A percentile compares a stretch with the other conserved stretches of the same genome.
Evolutionary conservation across 2,888 invertebrate genomes (phyloP).

Genomic region (Operophtera brumata): DNA sequence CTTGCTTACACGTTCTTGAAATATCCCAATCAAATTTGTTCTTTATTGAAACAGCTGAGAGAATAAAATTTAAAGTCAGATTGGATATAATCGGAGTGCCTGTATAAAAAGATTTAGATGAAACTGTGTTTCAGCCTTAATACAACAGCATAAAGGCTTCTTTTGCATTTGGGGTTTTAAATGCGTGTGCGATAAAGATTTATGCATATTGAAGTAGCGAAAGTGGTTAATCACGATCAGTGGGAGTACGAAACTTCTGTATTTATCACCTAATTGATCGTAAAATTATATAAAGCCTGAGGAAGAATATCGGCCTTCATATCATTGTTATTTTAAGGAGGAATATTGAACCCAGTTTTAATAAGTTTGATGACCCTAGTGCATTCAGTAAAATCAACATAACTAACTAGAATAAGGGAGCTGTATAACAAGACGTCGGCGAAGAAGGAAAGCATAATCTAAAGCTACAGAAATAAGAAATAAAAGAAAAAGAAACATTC

Average conservation of each 20-base stretch:
- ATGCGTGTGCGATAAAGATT: conserved; percentile 18
- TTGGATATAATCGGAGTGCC: conserved; percentile 1
- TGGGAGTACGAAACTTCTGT: conserved; percentile 21
- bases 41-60: conserved; percentile 9
- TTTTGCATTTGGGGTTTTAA: background rate
- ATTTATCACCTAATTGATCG: conserved; percentile 23
- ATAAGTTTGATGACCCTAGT: conserved; percentile 1
- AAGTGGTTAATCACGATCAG: conserved; percentile 25
- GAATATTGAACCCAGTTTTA: conserved; percentile 6
- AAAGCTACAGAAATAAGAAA: too few species aligned
- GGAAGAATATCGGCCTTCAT: background rate
- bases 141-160: background rate
- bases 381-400: background rate
- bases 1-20: conserved; percentile 4
- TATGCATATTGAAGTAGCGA: conserved; percentile 25
- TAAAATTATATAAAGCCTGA: conserved; percentile 8
- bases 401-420: too few species aligned
- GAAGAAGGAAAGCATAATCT: too few species aligned
- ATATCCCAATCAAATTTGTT: conserved; percentile 9
- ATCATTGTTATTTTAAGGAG: background rate
- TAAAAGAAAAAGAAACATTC: too few species aligned
- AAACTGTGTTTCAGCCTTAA: conserved; percentile 1
- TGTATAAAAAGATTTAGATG: conserved; percentile 5
- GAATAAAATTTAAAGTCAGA: conserved; percentile 9
- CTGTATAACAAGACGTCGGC: too few species aligned